Base-by-base conservation (phyloP, 2,888 invertebrate species). In the Rhingia rostrata region DNA sequence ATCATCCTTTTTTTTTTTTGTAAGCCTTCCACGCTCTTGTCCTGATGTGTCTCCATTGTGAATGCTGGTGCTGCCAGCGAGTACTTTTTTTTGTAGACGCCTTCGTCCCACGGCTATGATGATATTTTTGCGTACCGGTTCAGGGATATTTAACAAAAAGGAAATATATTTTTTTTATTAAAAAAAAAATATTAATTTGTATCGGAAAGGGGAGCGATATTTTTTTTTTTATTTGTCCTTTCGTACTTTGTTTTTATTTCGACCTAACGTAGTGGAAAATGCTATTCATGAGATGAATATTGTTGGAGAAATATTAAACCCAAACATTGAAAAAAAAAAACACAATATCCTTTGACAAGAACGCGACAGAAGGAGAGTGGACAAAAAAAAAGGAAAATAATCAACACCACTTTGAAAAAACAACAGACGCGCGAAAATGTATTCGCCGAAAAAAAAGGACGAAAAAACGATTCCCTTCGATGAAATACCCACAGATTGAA, bases 261-360 rank as follows among this genome's bases (percentile, higher is more conserved):
- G 14, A 70, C 63, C 45, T 83, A 83, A 83, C 83, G 83, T 83
- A 79, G 67, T 79, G 83, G 83, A 79, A 83, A 83, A 83, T 83
- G 83, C 56, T 74, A 83, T 83, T 83, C 79, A 83, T 56, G 53
- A 83, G 64, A 79, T 72, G 82, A 83, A 83, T 83, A 74, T 79
- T 79, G 67, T 67, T 51, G 53, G 41, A 39, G 51, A 83, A 82
- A 81, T 54, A 60, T 66, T 56, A 70, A 49, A 77, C 3, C 7
- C 47, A 47, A 12, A 66, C 51, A 51, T n/a, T n/a, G n/a, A n/a
- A n/a, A n/a, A n/a, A 73, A 54, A 67, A 22, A 22, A 22, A 22
- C 1, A 22, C 22, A 22, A 22, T 22, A 58, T 39, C 83, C 67
- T 83, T 79, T 83, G 83, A 74, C 79, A 83, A 63, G 56, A 69